These are phyloP conservation scores for Sphenodon punctatus DNA, from an alignment of 2,797 vertebrate genomes.

Conservation along the genomic window DNA sequence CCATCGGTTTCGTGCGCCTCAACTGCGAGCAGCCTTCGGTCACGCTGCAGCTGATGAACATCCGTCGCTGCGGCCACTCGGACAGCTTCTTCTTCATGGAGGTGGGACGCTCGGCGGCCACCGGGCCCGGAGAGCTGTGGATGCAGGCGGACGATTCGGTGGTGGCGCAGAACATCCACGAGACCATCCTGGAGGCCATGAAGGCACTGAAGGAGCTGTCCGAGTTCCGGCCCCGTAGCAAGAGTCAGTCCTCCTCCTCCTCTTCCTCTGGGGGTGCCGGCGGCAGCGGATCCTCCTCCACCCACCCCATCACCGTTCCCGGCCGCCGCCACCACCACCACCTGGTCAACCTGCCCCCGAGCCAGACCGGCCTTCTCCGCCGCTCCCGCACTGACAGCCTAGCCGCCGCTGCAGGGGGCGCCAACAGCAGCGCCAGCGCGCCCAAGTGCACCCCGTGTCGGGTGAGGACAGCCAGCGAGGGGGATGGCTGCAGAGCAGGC, in stretches of 20 bases:
- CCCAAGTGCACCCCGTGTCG: constrained; percentile 85
- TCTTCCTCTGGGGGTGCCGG: constrained; percentile 55
- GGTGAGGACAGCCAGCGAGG: constrained; percentile 92
- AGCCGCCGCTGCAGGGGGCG: constrained; percentile 62
- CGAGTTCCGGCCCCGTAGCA: constrained; percentile 96
- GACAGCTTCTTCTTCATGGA: constrained; percentile 99
- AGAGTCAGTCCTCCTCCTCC: constrained; percentile 88
- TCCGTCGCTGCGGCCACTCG: constrained; percentile 96
- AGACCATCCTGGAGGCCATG: constrained; percentile 97
- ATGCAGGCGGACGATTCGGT: constrained; percentile 98
- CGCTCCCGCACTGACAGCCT: constrained; percentile 92
- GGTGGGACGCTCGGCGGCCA: constrained; percentile 93
- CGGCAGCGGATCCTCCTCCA: constrained; percentile 56
- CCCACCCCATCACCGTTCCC: constrained; percentile 91
- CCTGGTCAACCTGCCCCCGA: constrained; percentile 88
- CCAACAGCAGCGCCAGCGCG: constrained; percentile 25
- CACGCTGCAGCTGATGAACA: constrained; percentile 95
- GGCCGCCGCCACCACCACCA: constrained; percentile 87
- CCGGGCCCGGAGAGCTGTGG: constrained; percentile 96
- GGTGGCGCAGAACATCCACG: constrained; percentile 98
- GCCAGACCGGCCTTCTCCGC: constrained; percentile 89
- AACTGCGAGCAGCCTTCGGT: constrained; percentile 92
- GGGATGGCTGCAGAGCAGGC: constrained; percentile 84
- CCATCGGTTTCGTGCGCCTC: constrained; percentile 92
- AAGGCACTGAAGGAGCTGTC: constrained; percentile 96